Conservation (phyloP, 1,140 invertebrate genomes). For the Penaeus vannamei region DNA sequence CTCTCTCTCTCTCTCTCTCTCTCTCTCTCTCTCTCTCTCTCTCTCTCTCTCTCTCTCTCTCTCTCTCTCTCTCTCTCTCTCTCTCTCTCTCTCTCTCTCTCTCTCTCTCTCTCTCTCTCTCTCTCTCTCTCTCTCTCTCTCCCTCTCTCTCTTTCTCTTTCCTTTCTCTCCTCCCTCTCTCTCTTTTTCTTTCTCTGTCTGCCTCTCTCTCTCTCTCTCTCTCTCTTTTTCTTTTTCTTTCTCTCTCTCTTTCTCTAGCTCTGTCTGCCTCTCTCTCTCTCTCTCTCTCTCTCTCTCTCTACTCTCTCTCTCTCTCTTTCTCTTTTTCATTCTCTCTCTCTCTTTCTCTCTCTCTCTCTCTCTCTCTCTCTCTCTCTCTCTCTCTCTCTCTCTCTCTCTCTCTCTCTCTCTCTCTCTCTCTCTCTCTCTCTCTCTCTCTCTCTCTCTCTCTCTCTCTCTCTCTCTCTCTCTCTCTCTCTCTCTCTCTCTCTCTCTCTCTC, state of each 20-base stretch:
- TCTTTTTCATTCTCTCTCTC: slow-evolving; percentile 5
- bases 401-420: slow-evolving; percentile 6
- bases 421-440: slow-evolving; percentile 18
- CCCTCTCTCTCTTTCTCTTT: too few species aligned
- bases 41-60: too few species aligned
- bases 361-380: slow-evolving; percentile 23
- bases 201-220: not conserved
- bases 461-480: slow-evolving; percentile 14
- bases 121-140: not conserved
- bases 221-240: not conserved
- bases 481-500: slow-evolving; percentile 40
- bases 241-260: slow-evolving; percentile 5
- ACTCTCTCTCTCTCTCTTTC: slow-evolving; percentile 1
- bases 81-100: too few species aligned
- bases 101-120: too few species aligned
- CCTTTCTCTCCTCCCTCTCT: not conserved
- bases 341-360: slow-evolving; percentile 24
- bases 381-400: slow-evolving; percentile 1
- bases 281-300: not conserved
- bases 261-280: not conserved
- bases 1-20: too few species aligned
- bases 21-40: too few species aligned
- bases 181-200: not conserved
- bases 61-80: too few species aligned
- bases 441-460: slow-evolving; percentile 16